Evolutionary conservation across 2,113 vertebrate genomes (phyloP), one percentile per base, ranked within the genome.

Genomic region (Chamaetylas fuelleborni): DNA sequence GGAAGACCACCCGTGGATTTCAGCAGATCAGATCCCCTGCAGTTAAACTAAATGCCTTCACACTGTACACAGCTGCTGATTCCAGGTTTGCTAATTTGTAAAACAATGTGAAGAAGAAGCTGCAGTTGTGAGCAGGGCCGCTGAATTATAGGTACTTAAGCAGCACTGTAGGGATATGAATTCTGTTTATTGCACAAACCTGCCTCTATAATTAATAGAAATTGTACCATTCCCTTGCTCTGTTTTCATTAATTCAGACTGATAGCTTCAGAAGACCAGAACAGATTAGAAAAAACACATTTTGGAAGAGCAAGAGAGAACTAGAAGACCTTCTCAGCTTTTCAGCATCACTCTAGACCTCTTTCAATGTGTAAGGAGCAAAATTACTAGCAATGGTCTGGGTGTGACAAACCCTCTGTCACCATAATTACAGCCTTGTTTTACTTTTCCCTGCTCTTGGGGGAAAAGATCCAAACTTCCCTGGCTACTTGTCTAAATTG

Each of bases 131-230:
- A 91, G 48, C 1, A 5, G 80, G 93, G 85, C 48, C 60, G 93
- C 74, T 95, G 94, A 96, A 81, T 93, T 96, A 96, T 93, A 78
- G 86, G 77, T 69, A 90, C 92, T 96, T 96, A 96, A 31, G 42
- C 34, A 78, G 90, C 48, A 38, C 92, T n/a, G 43, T 87, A 87
- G 88, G 81, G 86, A 86, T 62, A 94, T 93, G 72, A 93, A 95
- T 97, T 93, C 92, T 89, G 53, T 62, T 91, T 91, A 92, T 92
- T 83, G 69, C 80, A 76, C 78, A 89, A 88, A 92, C 66, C 83
- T 91, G 78, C 45, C 71, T 86, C 82, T 81, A 84, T 94, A 88
- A 95, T 93, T 94, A 93, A 93, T 93, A 94, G 94, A 92, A 96
- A 95, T 74, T 57, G 74, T 70, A 72, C 33, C 38, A 62, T 92